These are phyloP conservation scores for Bubo bubo DNA, from an alignment of 2,113 vertebrate species.

Conservation along the genomic window DNA sequence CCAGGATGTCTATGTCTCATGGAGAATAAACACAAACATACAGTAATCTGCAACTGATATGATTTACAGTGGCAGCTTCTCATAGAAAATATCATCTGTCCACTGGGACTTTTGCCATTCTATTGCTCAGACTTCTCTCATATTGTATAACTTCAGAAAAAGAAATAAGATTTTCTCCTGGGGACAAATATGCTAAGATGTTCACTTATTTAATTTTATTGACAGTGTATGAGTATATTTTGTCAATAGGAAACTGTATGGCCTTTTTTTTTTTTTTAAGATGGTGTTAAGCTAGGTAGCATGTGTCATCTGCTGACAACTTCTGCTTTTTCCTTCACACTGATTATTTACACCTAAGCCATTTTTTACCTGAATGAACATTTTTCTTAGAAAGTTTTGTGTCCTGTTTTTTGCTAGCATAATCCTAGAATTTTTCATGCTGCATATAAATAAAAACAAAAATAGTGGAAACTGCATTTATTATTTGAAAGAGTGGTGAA, in stretches of 20 bases:
- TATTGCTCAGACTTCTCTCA: not conserved
- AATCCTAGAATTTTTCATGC: not conserved
- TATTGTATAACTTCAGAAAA: not conserved
- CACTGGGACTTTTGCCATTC: slow-evolving; percentile 16
- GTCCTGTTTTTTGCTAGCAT: not conserved
- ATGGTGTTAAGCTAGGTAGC: not conserved
- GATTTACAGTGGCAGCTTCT: slow-evolving; percentile 14
- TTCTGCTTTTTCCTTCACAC: not conserved
- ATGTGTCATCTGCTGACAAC: not conserved
- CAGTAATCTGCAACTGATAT: not conserved
- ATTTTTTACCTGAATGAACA: not conserved
- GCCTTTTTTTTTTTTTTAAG: not conserved
- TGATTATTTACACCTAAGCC: not conserved
- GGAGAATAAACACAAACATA: slow-evolving; percentile 7
- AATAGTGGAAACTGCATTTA: not conserved
- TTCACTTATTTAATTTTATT: slow-evolving; percentile 3
- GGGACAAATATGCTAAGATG: not conserved
- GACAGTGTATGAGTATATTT: not conserved
- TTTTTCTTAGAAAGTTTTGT: not conserved
- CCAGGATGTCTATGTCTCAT: not conserved
- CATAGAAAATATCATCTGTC: slow-evolving; percentile 9
- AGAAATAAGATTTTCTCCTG: not conserved
- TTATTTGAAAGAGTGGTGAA: not conserved
- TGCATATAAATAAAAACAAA: not conserved
- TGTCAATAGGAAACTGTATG: not conserved